Conservation (phyloP, 2,888 invertebrate genomes). For the Vandiemenella viatica region DNA sequence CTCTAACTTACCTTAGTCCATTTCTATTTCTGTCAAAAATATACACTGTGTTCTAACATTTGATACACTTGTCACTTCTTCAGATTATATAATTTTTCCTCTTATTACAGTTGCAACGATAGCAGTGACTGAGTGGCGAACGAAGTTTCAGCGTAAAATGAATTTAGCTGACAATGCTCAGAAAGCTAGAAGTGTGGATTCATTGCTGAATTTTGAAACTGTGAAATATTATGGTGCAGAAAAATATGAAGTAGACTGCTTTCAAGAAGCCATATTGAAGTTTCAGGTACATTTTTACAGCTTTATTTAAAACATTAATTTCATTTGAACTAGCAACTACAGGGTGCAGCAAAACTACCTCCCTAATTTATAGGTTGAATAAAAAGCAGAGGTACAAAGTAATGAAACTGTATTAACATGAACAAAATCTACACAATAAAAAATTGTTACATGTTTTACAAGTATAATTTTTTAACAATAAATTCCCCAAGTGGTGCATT, state of each 20-base stretch:
- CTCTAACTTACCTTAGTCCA: too few species aligned
- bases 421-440: not conserved
- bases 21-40: too few species aligned
- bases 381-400: too few species aligned
- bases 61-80: too few species aligned
- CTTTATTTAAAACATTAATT: not conserved
- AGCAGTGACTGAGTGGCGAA: constrained; percentile 91
- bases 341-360: too few species aligned
- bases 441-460: not conserved
- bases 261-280: constrained; percentile 65
- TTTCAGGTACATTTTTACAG: constrained; percentile 58
- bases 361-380: too few species aligned
- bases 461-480: not conserved
- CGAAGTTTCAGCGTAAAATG: constrained; percentile 86
- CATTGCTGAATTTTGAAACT: constrained; percentile 93
- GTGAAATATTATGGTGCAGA: constrained; percentile 97
- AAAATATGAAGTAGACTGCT: constrained; percentile 74
- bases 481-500: not conserved
- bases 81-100: too few species aligned
- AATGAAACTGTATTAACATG: too few species aligned
- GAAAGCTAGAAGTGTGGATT: constrained; percentile 85
- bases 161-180: constrained; percentile 87
- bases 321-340: too few species aligned
- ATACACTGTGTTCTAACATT: too few species aligned
- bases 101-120: constrained; percentile 73